Conservation (phyloP, 2,113 vertebrate species). For the Eleginops maclovinus region DNA sequence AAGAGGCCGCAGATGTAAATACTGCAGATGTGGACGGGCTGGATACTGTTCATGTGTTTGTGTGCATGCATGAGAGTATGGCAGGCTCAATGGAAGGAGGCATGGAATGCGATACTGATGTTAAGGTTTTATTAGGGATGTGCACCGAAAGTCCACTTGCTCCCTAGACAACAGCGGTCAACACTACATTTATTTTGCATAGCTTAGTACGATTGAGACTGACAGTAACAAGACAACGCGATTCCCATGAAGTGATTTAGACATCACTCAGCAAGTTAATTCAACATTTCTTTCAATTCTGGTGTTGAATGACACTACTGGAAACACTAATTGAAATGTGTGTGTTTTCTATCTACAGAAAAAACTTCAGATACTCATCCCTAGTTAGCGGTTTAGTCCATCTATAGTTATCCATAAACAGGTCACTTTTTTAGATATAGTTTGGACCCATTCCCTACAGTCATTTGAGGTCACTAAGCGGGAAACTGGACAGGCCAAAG, state of each 20-base stretch:
- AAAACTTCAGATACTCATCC: slow-evolving; percentile 11
- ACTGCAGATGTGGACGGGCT: neutral
- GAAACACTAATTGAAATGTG: neutral
- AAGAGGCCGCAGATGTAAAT: slow-evolving; percentile 31
- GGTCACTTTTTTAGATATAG: neutral
- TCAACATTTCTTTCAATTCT: neutral
- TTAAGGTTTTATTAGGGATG: slow-evolving; percentile 12
- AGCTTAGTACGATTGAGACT: neutral
- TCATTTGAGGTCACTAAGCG: slow-evolving; percentile 16
- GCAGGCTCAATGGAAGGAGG: neutral
- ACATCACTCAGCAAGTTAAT: neutral
- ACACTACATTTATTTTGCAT: neutral
- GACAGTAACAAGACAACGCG: too few species aligned
- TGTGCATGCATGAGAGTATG: neutral
- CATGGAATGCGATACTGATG: neutral
- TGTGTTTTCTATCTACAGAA: neutral
- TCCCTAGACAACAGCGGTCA: neutral
- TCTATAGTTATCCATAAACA: neutral
- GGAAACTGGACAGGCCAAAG: slow-evolving; percentile 4
- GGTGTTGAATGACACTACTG: neutral
- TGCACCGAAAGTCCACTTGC: neutral
- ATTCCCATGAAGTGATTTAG: neutral
- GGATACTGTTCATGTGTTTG: rapidly evolving
- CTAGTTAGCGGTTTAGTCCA: neutral
- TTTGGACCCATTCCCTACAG: neutral